phyloP scores from a whole-genome alignment of 1,140 invertebrate genomes.

The Cardiocondyla obscurior region DNA sequence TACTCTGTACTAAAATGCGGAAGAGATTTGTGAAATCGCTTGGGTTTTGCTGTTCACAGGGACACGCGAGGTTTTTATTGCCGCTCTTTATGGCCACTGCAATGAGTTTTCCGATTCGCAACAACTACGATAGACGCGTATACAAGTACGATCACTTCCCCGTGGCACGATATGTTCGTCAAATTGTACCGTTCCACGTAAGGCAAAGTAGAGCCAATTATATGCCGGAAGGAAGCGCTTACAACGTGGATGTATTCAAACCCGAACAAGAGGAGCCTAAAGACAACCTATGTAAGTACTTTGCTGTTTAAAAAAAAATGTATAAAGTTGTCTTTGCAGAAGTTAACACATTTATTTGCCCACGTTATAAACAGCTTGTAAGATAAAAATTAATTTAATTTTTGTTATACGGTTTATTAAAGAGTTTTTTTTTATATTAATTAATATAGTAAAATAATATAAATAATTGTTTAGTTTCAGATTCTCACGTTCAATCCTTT shows the following conservation, averaged over 20 bases:
- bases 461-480: slow-evolving; percentile 37
- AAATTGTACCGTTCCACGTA: slow-evolving; percentile 10
- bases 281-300: slow-evolving; percentile 26
- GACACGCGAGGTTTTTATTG: slow-evolving; percentile 60
- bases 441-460: too few species aligned
- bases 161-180: slow-evolving; percentile 7
- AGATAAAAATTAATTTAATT: background rate
- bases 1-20: background rate
- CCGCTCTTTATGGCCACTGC: slow-evolving; percentile 55
- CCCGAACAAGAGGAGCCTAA: background rate
- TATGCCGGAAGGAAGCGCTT: background rate
- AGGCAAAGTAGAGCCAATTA: slow-evolving; percentile 24
- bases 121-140: background rate
- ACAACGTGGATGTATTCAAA: background rate
- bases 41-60: slow-evolving; percentile 57
- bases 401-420: too few species aligned
- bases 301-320: too few species aligned
- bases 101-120: slow-evolving; percentile 20
- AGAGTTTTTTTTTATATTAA: too few species aligned
- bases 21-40: background rate
- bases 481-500: slow-evolving; percentile 11
- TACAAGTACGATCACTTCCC: slow-evolving; percentile 5
- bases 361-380: background rate
- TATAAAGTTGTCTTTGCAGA: background rate
- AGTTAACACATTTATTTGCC: background rate